Evolutionary conservation across 2,888 invertebrate genomes (phyloP), one percentile per base, ranked within the genome.

Genomic region (Nasonovia ribisnigri): DNA sequence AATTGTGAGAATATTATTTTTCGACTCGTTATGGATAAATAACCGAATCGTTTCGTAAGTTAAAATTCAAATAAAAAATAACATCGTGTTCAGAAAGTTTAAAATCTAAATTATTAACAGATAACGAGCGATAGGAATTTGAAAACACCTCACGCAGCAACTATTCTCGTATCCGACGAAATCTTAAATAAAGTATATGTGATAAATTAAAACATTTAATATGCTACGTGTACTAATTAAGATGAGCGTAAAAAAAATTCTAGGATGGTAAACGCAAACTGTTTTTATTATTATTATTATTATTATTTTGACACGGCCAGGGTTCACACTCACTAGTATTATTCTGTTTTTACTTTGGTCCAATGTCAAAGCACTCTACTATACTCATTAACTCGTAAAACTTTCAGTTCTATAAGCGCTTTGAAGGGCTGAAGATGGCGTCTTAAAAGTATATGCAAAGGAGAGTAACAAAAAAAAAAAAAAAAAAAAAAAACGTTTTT

Each of bases 321-420:
- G 20, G 84, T 67, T 88, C 36, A 51, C 46, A 87, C 87, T 88
- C 43, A 11, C 51, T 42, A 84, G 46, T 89, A 89, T 89, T 84
- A 77, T 88, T 92, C 54, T 88, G 57, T 92, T 60, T 92, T 84
- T 57, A 46, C 90, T 57, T 88, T 67, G 57, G 84, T 84, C 84
- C 89, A 36, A 67, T 57, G 84, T 93, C 92, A 93, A 89, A 93
- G 89, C 84, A 84, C 54, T 89, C n/a, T n/a, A 26, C 54, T 43
- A 46, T 89, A 93, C 89, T 93, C 89, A 84, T 90, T 93, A 93
- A 90, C 84, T 93, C 89, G 89, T 93, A 93, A 93, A 93, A 93
- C 57, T 84, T 93, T 84, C 89, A 57, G 46, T 57, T 84, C 57
- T 89, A 11, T 60, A 84, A 67, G 54, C 57, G 84, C 43, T 77